A percentile compares a stretch with the other conserved stretches of the same genome.
phyloP scores from a whole-genome alignment of 2,113 vertebrate species.

The Cottus gobio region DNA sequence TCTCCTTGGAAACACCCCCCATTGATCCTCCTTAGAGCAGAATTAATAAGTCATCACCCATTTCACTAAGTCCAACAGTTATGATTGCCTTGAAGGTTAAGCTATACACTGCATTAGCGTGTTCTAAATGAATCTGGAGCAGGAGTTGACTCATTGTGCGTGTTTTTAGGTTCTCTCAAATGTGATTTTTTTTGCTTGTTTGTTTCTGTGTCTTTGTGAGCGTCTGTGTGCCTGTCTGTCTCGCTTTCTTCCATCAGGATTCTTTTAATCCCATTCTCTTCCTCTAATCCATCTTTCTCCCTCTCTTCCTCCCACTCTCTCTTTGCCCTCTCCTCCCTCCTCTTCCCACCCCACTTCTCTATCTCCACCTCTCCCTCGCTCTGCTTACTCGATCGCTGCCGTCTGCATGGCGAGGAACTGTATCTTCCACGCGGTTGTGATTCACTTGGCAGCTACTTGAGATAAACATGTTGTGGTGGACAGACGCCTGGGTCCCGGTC shows the following conservation, averaged over 20 bases:
- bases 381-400: conserved; percentile 43
- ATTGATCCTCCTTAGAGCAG: conserved; percentile 49
- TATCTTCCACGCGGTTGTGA: conserved; percentile 47
- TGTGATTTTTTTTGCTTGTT: conserved; percentile 26
- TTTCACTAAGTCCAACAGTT: conserved; percentile 60
- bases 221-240: conserved; percentile 43
- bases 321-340: conserved; percentile 22
- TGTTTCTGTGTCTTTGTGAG: conserved; percentile 26
- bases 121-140: conserved; percentile 31
- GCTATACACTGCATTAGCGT: conserved; percentile 29
- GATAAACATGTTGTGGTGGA: conserved; percentile 75
- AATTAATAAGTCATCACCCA: conserved; percentile 59
- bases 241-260: conserved; percentile 68
- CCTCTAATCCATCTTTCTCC: conserved; percentile 63
- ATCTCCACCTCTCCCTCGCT: neutral
- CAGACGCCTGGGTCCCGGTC: conserved; percentile 73
- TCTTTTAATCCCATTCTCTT: conserved; percentile 74
- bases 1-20: conserved; percentile 14
- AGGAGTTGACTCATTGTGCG: conserved; percentile 37
- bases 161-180: conserved; percentile 20
- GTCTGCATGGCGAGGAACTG: conserved; percentile 48
- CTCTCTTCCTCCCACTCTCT: conserved; percentile 53
- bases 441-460: conserved; percentile 69
- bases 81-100: conserved; percentile 58
- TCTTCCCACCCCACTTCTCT: neutral